phyloP scores from a whole-genome alignment of 2,888 invertebrate species.

The Meliscaeva auricollis region DNA sequence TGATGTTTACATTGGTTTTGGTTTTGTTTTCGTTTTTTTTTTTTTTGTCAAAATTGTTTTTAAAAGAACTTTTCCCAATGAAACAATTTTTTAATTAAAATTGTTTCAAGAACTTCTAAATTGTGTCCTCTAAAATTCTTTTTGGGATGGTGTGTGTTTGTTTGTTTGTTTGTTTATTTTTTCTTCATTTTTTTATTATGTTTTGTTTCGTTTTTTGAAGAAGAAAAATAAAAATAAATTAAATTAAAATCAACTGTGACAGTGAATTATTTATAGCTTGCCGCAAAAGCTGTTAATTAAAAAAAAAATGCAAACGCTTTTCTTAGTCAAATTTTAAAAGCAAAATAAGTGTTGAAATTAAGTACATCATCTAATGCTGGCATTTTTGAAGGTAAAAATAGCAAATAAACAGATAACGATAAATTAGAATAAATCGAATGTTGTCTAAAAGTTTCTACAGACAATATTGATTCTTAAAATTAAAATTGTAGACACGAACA shows the following conservation, averaged over 20 bases:
- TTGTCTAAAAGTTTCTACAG: too few relatives aligned
- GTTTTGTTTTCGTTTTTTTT: too few relatives aligned
- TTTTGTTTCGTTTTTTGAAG: not conserved
- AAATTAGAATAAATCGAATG: too few relatives aligned
- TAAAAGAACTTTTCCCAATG: constrained; percentile 7
- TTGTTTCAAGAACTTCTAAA: constrained; percentile 30
- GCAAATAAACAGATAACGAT: too few relatives aligned
- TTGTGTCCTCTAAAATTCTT: not conserved
- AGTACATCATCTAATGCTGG: too few relatives aligned
- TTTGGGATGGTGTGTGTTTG: not conserved
- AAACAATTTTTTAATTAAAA: constrained; percentile 59
- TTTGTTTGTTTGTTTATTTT: not conserved
- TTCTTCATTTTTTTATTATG: not conserved
- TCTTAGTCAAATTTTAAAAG: not conserved
- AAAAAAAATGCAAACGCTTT: not conserved
- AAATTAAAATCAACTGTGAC: not conserved
- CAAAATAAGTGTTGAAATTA: too few relatives aligned
- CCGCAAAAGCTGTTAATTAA: not conserved
- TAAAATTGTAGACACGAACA: too few relatives aligned
- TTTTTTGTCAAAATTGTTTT: not conserved
- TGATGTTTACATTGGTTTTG: constrained; percentile 9
- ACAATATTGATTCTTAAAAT: too few relatives aligned
- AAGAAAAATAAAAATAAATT: not conserved
- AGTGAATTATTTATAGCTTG: not conserved
- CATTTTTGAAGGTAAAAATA: too few relatives aligned